phyloP scores from a whole-genome alignment of 2,888 invertebrate genomes.

The Hecatera dysodea region DNA sequence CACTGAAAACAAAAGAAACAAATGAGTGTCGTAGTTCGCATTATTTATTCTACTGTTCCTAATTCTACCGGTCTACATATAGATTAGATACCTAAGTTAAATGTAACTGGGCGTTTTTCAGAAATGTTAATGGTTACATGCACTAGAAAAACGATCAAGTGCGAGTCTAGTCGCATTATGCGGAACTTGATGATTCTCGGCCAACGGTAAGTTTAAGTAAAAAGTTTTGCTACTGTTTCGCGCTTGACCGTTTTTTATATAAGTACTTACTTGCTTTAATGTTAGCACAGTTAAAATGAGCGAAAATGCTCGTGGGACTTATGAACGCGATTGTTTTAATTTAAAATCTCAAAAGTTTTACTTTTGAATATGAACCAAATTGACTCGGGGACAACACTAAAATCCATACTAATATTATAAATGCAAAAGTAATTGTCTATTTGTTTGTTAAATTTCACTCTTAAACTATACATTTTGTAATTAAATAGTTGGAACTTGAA shows the following conservation, averaged over 20 bases:
- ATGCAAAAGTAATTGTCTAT: no score
- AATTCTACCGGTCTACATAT: background rate
- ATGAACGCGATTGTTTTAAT: no score
- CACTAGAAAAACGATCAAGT: background rate
- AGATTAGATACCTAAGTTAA: background rate
- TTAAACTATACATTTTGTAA: no score
- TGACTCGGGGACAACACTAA: no score
- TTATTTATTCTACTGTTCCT: slow-evolving; percentile 12
- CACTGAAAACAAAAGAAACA: slow-evolving; percentile 75
- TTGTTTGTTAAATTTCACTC: no score
- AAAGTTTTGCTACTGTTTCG: background rate
- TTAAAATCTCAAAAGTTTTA: no score
- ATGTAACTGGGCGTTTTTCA: slow-evolving; percentile 10
- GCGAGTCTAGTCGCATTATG: background rate
- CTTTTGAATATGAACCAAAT: no score
- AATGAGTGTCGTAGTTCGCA: slow-evolving; percentile 15
- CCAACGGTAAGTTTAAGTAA: background rate
- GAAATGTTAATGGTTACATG: slow-evolving; percentile 2
- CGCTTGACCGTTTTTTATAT: background rate
- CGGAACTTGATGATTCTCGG: background rate
- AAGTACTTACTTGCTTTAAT: background rate
- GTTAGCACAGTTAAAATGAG: no score
- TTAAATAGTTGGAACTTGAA: no score
- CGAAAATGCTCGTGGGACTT: background rate
- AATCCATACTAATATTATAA: no score